These are phyloP conservation scores for Leptopilina drosophilae DNA, from an alignment of 2,888 invertebrate species.

Conservation along the genomic window DNA sequence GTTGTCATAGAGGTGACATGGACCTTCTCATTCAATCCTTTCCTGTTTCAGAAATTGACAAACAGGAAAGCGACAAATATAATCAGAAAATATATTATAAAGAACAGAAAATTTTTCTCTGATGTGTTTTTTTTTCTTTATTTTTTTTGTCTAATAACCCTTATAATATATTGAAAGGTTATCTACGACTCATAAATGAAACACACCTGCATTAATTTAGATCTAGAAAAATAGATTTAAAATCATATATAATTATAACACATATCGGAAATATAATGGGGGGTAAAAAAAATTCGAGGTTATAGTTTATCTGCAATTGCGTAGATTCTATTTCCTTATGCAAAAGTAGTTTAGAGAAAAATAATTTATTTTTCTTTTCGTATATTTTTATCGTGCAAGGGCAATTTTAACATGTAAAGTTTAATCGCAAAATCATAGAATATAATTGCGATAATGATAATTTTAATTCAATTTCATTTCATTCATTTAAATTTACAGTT, in stretches of 20 bases:
- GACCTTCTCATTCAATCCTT: not conserved
- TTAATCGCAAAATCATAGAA: too few relatives aligned
- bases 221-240: not conserved
- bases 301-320: not conserved
- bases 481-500: too few relatives aligned
- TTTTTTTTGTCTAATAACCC: not conserved
- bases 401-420: too few relatives aligned
- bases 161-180: slow-evolving; percentile 5
- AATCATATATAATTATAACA: not conserved
- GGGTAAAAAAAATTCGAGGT: not conserved
- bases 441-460: too few relatives aligned
- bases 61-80: not conserved
- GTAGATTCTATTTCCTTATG: not conserved
- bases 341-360: too few relatives aligned
- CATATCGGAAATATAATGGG: not conserved
- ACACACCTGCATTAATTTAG: not conserved
- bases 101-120: too few relatives aligned
- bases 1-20: slow-evolving; percentile 19
- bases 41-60: not conserved
- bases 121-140: too few relatives aligned
- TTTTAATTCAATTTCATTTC: too few relatives aligned
- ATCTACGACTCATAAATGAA: not conserved
- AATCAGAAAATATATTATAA: too few relatives aligned
- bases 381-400: too few relatives aligned
- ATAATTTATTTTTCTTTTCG: too few relatives aligned